These are phyloP conservation scores for Machaerirhynchus nigripectus DNA, from an alignment of 2,113 vertebrate genomes.

Conservation along the genomic window DNA sequence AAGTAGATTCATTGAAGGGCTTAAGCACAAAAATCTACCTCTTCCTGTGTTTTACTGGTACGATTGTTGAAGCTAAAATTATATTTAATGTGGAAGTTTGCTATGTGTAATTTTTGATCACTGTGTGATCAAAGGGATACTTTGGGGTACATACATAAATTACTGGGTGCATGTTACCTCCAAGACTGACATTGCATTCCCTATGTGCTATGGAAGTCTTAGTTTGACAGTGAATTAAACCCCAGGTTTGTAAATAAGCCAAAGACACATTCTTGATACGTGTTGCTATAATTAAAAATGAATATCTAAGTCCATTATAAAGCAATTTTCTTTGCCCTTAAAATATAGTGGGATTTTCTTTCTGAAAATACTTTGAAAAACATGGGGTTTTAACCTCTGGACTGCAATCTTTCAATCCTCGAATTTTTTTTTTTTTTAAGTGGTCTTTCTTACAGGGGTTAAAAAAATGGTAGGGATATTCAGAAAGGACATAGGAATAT, in stretches of 20 bases:
- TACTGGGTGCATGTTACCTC: background rate
- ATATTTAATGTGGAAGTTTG: background rate
- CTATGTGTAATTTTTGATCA: background rate
- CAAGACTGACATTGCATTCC: background rate
- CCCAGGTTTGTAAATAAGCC: background rate
- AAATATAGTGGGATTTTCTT: background rate
- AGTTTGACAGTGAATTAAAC: background rate
- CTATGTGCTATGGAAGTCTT: background rate
- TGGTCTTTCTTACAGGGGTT: background rate
- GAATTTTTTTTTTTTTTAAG: slow-evolving; percentile 6
- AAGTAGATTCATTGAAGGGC: background rate
- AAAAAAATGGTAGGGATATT: background rate
- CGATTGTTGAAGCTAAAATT: background rate
- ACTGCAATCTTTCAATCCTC: background rate
- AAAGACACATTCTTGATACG: background rate
- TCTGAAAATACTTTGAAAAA: background rate
- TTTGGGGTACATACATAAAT: background rate
- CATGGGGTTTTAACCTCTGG: background rate
- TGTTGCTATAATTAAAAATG: background rate
- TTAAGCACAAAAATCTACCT: background rate
- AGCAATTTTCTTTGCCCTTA: background rate
- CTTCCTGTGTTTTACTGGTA: background rate
- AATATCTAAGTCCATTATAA: background rate
- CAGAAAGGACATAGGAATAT: background rate
- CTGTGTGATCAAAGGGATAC: background rate